Conservation (phyloP, 2,113 vertebrate genomes). For the Campylomormyrus numenius region DNA sequence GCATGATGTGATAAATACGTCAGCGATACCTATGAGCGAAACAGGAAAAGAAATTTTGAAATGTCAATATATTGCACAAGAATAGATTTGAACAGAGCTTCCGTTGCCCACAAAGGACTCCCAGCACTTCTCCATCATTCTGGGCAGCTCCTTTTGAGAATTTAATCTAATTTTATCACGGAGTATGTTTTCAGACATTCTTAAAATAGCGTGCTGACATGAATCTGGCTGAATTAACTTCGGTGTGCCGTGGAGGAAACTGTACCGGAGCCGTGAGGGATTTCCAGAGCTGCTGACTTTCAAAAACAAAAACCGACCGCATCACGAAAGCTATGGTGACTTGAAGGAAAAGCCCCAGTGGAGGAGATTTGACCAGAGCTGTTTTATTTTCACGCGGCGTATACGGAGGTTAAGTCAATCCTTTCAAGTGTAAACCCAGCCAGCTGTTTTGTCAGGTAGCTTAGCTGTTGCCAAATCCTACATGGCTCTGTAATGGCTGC, state of each 20-base stretch:
- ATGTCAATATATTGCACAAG: not conserved
- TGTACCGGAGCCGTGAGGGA: not conserved
- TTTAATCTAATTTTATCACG: constrained; percentile 25
- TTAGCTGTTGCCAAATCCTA: not conserved
- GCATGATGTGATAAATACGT: not conserved
- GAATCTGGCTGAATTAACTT: not conserved
- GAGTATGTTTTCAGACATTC: constrained; percentile 18
- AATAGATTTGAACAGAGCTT: not conserved
- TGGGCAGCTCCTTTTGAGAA: constrained; percentile 14
- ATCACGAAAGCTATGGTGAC: not conserved
- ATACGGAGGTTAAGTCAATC: not conserved
- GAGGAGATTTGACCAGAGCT: not conserved
- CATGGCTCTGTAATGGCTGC: not conserved
- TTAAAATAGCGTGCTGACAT: constrained; percentile 23
- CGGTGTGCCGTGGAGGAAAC: not conserved
- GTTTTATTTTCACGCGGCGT: not conserved
- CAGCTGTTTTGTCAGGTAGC: not conserved
- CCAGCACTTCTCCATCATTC: not conserved
- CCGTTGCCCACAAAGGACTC: constrained; percentile 11
- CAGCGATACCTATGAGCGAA: not conserved
- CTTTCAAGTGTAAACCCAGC: not conserved
- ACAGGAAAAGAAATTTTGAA: not conserved
- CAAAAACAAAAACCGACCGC: not conserved
- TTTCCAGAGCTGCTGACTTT: not conserved
- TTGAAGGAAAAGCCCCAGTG: not conserved